A percentile compares a stretch with the other conserved stretches of the same genome.
Evolutionary conservation across 2,888 invertebrate genomes (phyloP).

Genomic region (Tachina grossa): DNA sequence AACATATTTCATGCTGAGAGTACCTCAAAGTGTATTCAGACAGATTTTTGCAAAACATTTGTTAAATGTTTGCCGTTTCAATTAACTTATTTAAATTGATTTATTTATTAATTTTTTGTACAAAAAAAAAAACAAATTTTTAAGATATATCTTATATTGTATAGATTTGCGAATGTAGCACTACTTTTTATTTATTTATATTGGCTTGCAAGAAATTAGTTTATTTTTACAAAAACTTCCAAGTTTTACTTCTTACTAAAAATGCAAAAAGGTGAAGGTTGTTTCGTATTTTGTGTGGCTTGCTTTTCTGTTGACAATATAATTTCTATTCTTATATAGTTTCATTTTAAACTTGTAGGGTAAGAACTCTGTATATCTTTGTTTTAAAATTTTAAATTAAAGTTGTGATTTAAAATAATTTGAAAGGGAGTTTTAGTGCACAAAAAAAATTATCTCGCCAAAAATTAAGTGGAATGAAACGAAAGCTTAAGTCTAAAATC

Average conservation of each 20-base stretch:
- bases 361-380: background rate
- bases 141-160: background rate
- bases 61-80: constrained; percentile 29
- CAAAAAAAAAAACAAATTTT: too few relatives aligned
- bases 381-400: background rate
- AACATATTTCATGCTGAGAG: constrained; percentile 77
- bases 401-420: constrained; percentile 3
- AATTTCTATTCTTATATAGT: background rate
- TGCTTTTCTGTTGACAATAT: constrained; percentile 19
- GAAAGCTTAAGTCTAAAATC: too few relatives aligned
- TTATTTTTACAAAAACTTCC: background rate
- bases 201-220: constrained; percentile 40
- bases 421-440: background rate
- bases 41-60: constrained; percentile 46
- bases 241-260: background rate
- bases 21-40: constrained; percentile 78
- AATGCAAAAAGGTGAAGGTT: constrained; percentile 34
- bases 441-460: too few relatives aligned
- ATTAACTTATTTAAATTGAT: constrained; percentile 4
- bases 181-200: constrained; percentile 11
- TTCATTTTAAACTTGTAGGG: background rate
- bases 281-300: constrained; percentile 38
- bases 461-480: too few relatives aligned
- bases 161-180: constrained; percentile 17
- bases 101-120: background rate